Base-by-base conservation (phyloP, 2,888 invertebrate genomes). In the Pseudanteris insignis region DNA sequence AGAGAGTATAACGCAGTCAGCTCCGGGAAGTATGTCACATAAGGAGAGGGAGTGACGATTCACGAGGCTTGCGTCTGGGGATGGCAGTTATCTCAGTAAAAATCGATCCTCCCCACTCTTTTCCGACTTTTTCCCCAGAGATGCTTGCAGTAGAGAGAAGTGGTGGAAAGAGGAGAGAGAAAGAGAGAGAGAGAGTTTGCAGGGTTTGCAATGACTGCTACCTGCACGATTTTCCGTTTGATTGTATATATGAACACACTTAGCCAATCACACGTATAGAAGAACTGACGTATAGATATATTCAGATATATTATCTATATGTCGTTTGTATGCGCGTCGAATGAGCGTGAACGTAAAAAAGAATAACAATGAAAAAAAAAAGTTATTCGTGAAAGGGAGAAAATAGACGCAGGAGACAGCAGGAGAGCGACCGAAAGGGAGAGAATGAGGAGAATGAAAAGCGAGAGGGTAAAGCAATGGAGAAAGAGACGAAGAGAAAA, bases 21-120 rank as follows among this genome's bases (percentile, higher is more conserved):
- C 55, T 60, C 55, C 55, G 63, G 47, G 65, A 67, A 65, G 65
- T 65, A 63, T 64, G 58, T 61, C 48, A 59, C 63, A 63, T 64
- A 64, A 67, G 59, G 63, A 57, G 63, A 58, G 65, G 70, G 69
- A 66, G 67, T 72, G 70, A 69, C 67, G 70, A 72, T 66, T 72
- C 71, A 72, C 71, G 73, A 71, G 71, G 71, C 67, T 73, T 70
- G 21, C 64, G 72, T 67, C 67, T 67, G 69, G 70, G 73, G 68
- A 65, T 67, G 73, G 73, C 71, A 72, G 73, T 76, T 78, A 79
- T 78, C 79, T 81, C 80, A 80, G 81, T 81, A 81, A 81, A 81
- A 81, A 81, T 81, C 81, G 81, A 81, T 81, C 81, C 76, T 75
- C 77, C 78, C 79, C 78, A 76, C 77, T 76, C 77, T 77, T 72